A percentile compares a stretch with the other conserved stretches of the same genome.
Conservation (phyloP, 2,113 vertebrate species). For the Casuarius casuarius region DNA sequence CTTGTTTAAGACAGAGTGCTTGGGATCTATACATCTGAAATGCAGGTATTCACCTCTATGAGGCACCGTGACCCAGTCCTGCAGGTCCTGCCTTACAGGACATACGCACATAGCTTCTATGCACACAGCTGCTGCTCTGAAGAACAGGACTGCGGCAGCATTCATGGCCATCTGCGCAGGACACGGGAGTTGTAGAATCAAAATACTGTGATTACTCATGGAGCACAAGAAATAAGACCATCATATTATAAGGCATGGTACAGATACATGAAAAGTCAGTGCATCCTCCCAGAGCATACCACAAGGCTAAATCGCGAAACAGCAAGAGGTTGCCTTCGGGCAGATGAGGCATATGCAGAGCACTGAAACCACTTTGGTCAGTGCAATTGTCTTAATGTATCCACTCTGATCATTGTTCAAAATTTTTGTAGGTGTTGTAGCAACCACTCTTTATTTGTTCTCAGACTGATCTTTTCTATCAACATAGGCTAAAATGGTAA, state of each 20-base stretch:
- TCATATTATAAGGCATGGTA: background rate
- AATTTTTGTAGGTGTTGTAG: background rate
- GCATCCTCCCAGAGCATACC: background rate
- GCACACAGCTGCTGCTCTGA: rapidly evolving
- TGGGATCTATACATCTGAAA: background rate
- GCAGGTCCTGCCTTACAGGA: background rate
- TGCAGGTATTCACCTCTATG: background rate
- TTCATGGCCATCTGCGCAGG: background rate
- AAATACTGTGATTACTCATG: background rate
- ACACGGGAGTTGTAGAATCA: background rate
- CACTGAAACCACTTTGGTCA: background rate
- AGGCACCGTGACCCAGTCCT: background rate
- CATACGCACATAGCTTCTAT: rapidly evolving
- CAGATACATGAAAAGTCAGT: background rate
- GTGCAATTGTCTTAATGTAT: background rate
- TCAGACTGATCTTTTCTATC: background rate
- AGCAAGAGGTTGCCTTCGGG: background rate
- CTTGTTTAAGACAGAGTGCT: background rate
- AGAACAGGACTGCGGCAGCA: background rate
- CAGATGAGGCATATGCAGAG: background rate
- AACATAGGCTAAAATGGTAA: background rate
- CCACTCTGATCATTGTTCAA: background rate
- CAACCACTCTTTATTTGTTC: background rate
- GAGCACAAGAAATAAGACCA: background rate
- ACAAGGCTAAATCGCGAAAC: background rate